These are phyloP conservation scores for Catalaphyllia jardinei DNA, from an alignment of 64 coral and sea anemone species.

Conservation along the genomic window DNA sequence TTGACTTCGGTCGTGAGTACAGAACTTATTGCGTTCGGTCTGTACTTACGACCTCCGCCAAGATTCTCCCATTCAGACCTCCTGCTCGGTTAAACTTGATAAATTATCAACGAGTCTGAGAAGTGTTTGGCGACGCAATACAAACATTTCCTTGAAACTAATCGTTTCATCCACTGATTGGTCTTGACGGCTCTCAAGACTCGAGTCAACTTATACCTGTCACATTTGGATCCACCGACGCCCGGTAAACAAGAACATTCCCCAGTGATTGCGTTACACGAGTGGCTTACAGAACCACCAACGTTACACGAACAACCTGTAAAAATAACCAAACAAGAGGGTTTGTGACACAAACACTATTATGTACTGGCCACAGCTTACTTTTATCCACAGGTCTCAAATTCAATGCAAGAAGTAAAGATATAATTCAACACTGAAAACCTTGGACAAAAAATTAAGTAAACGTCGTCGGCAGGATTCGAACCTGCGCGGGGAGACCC, in stretches of 20 bases:
- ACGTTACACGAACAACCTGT: slow-evolving; percentile 83
- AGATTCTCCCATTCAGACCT: too few relatives aligned
- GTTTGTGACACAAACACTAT: background rate
- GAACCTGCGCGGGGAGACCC: slow-evolving; percentile 45
- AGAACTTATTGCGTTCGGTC: too few relatives aligned
- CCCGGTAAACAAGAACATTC: slow-evolving; percentile 73
- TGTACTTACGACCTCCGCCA: too few relatives aligned
- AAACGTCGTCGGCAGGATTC: slow-evolving; percentile 38
- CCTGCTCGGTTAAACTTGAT: too few relatives aligned
- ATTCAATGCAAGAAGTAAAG: background rate
- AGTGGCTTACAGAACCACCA: slow-evolving; percentile 58
- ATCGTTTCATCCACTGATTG: too few relatives aligned
- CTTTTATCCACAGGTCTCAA: background rate
- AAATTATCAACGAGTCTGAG: too few relatives aligned
- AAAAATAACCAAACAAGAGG: background rate
- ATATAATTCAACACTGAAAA: background rate
- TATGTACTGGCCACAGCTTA: background rate
- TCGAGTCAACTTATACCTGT: slow-evolving; percentile 56
- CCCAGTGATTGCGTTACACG: slow-evolving; percentile 69
- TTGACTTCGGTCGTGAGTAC: too few relatives aligned
- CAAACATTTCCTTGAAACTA: too few relatives aligned
- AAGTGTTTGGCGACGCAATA: background rate
- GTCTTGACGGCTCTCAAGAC: too few relatives aligned
- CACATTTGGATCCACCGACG: slow-evolving; percentile 67
- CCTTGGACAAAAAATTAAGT: background rate